phyloP scores from a whole-genome alignment of 2,113 vertebrate species.

The Cranoglanis bouderius region DNA sequence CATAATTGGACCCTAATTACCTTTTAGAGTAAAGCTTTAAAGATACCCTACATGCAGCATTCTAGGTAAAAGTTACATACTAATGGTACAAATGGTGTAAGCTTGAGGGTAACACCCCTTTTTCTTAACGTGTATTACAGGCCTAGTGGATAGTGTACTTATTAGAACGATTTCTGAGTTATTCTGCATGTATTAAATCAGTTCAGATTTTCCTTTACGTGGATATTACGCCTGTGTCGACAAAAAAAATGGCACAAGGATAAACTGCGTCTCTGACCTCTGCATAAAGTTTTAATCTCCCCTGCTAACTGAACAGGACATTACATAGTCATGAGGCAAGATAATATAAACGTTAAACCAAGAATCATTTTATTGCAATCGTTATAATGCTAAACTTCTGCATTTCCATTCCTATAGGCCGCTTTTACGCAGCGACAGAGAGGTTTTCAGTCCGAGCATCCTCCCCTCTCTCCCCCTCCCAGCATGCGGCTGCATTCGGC shows the following conservation, averaged over 20 bases:
- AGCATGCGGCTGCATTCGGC: conserved; percentile 33
- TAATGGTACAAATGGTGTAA: background rate
- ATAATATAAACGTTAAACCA: background rate
- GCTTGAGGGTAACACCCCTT: background rate
- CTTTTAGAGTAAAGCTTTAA: background rate
- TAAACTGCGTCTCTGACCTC: background rate
- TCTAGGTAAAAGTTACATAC: background rate
- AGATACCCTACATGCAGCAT: background rate
- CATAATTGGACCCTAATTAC: background rate
- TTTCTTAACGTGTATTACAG: background rate
- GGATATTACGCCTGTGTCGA: too few relatives aligned
- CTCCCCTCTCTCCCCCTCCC: background rate
- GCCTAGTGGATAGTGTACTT: background rate
- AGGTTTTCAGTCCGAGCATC: background rate
- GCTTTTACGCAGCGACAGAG: background rate
- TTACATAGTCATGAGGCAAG: background rate
- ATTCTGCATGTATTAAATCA: background rate
- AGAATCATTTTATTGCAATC: background rate
- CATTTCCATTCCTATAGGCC: background rate
- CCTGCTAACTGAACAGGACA: background rate
- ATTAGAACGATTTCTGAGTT: background rate
- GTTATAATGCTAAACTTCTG: background rate
- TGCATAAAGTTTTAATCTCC: background rate
- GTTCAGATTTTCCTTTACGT: background rate
- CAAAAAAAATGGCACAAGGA: background rate